Evolutionary conservation across 2,797 vertebrate genomes (phyloP), one percentile per base, ranked within the genome.

Genomic region (Leuciscus waleckii): DNA sequence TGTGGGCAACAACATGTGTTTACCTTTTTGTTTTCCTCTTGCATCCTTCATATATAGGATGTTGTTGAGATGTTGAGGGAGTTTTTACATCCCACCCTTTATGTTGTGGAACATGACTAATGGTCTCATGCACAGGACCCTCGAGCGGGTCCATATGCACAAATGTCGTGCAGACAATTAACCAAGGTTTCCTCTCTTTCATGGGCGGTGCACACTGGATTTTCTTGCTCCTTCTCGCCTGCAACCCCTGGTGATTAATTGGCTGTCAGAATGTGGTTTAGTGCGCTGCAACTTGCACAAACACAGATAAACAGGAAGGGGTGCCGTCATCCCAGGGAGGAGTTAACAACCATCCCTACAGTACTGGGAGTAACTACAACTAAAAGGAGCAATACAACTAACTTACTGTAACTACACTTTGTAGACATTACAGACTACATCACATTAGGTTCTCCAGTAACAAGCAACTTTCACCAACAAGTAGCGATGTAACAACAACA

Each of bases 181-280:
- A 82, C n/a, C 43, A 68, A 76, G 19, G 71, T 77, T 77, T 63
- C 14, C 6, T 16, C 43, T 37, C 41, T 80, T 75, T 49, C 32
- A 65, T 16, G 29, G 17, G 67, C 5, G 2, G 9, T 4, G 21
- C 1, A 1, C 21, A 9, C 58, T 81, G 79, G 29, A 69, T 69
- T 81, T 81, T 69, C 65, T 67, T 67, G 32, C 65, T 68, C 46
- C 32, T 81, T 69, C 79, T 54, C 32, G 65, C 65, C 65, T 39
- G 70, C 81, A 78, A 68, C 69, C 43, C 43, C 43, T 77, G 65
- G 13, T 84, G 85, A 86, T 84, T 88, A 84, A 88, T 86, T 84
- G 82, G 85, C 82, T 86, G 82, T 84, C 81, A 76, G 35, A 84
- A 49, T 56, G 67, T 32, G 79, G 63, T 79, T 82, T 82, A 37